Evolutionary conservation across 2,797 vertebrate species (phyloP), one percentile per base, ranked within the genome.

Genomic region (Rhinogobio ventralis): DNA sequence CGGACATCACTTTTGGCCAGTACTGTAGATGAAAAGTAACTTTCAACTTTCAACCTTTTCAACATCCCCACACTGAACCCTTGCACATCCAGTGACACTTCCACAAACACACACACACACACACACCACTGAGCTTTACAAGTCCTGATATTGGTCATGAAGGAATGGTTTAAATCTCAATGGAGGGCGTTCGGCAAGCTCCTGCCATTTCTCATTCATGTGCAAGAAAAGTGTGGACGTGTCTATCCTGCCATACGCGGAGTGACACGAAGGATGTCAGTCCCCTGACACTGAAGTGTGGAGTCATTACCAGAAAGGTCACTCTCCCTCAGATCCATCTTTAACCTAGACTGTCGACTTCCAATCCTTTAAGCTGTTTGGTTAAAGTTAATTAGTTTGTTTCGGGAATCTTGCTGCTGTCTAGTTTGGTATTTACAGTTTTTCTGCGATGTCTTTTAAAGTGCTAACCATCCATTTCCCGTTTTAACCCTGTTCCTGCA

Each of bases 301-400:
- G 68, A 89, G 84, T 83, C 66, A 77, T 88, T 86, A 87, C 64
- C 49, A 19, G 42, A 87, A 89, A 87, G 85, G 87, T 90, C 87
- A 91, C 33, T 20, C 49, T 73, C 36, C 36, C 55, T 75, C 60
- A 77, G 73, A 81, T 71, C 8, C 49, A 23, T 53, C 49, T 87
- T 85, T 83, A 81, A 78, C 62, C 72, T 36, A 28, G 49, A 62
- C 30, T 14, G 51, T 82, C 60, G 19, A 19, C 73, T 81, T 55
- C 33, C 25, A 82, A 77, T 82, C 64, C 49, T 55, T 66, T 75
- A 46, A 88, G 82, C 53, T 78, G 46, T 74, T 73, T 71, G 51
- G 78, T 78, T 81, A 79, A 76, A 72, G 28, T 55, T 71, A 72
- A 77, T 76, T 53, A 46, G 78, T 71, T 77, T 81, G 55, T 78